Conservation (phyloP, 1,140 invertebrate genomes). For the Ditylenchus dipsaci region DNA sequence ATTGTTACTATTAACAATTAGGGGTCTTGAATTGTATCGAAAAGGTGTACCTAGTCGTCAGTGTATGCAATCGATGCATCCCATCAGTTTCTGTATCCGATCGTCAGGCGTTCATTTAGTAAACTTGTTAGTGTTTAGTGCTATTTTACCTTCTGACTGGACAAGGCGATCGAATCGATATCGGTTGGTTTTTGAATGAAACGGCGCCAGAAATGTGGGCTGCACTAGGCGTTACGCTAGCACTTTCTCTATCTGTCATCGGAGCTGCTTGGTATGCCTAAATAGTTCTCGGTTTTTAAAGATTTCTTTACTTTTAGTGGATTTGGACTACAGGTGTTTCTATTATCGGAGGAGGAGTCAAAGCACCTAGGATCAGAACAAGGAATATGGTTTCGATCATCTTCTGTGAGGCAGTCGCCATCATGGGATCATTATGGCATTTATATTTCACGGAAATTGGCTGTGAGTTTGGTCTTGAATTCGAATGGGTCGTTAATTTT, state of each 20-base stretch:
- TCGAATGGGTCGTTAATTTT: constrained; percentile 8
- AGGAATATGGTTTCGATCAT: constrained; percentile 99
- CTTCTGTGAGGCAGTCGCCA: constrained; percentile 96
- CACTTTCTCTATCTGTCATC: constrained; percentile 91
- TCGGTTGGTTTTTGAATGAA: constrained; percentile 60
- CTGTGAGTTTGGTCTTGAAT: constrained; percentile 59
- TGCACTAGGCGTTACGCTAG: constrained; percentile 79
- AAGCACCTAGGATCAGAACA: constrained; percentile 95
- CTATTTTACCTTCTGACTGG: constrained; percentile 61
- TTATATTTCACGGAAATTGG: constrained; percentile 82
- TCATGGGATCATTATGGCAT: constrained; percentile 97
- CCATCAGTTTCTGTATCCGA: no score
- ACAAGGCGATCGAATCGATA: constrained; percentile 62
- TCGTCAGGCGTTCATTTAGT: no score
- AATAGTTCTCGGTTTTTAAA: no score
- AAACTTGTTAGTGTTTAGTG: constrained; percentile 16
- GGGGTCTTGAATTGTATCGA: no score
- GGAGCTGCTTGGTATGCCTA: constrained; percentile 79
- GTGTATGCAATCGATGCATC: no score
- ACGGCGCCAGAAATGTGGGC: constrained; percentile 69
- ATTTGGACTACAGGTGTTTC: constrained; percentile 69
- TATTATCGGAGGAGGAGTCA: constrained; percentile 94
- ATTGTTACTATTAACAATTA: no score
- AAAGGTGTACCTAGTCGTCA: no score
- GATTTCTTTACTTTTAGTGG: constrained; percentile 14